Conservation (phyloP, 2,888 invertebrate genomes). For the Clostera curtula region DNA sequence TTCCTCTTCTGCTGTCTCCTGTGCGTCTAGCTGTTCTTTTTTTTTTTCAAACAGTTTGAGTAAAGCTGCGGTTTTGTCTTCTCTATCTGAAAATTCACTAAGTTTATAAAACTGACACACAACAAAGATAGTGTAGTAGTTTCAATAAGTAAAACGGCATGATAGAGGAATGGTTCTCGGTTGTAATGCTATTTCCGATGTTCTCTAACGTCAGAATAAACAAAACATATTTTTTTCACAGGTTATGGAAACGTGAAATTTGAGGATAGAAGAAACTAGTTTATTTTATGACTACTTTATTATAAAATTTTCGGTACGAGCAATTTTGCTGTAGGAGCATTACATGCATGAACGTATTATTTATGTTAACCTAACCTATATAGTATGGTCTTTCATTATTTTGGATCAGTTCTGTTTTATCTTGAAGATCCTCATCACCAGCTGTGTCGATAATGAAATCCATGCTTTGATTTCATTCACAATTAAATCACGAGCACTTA, state of each 20-base stretch:
- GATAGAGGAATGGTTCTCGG: no score
- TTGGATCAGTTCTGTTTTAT: constrained; percentile 41
- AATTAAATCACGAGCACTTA: neutral
- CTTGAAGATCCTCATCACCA: constrained; percentile 62
- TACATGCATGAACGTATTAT: no score
- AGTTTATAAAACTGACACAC: neutral
- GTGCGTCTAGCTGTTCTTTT: constrained; percentile 46
- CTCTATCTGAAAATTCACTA: constrained; percentile 38
- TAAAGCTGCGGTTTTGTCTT: constrained; percentile 40
- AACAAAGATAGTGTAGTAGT: neutral
- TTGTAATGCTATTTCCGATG: no score
- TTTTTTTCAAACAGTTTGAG: constrained; percentile 49
- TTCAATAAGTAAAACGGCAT: no score
- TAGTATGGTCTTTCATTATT: constrained; percentile 47
- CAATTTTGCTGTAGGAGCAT: no score
- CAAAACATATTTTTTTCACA: no score
- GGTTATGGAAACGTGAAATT: no score
- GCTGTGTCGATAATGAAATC: constrained; percentile 75
- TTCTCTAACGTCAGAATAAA: no score
- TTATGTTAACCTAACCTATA: constrained; percentile 66
- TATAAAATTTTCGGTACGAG: no score
- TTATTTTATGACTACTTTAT: no score
- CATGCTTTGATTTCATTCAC: constrained; percentile 40
- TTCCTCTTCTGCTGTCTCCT: constrained; percentile 38
- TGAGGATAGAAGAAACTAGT: no score